Conservation (phyloP, 2,797 vertebrate species). For the Aldrovandia affinis region DNA sequence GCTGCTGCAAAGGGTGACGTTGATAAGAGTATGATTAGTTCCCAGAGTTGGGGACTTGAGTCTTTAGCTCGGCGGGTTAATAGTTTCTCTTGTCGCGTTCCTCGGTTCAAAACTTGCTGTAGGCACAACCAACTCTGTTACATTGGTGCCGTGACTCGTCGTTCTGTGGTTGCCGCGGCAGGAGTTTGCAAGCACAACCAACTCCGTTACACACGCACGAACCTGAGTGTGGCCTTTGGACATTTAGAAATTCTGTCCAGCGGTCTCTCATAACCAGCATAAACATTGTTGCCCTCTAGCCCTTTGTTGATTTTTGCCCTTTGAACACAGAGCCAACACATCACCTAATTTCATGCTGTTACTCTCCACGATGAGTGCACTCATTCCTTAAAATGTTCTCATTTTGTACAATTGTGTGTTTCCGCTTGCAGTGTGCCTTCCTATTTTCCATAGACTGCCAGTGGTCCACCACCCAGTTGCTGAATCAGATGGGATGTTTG, state of each 20-base stretch:
- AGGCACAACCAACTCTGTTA: too few relatives aligned
- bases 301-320: background rate
- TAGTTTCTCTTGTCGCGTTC: too few relatives aligned
- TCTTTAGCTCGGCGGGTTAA: too few relatives aligned
- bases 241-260: background rate
- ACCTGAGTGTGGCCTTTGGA: background rate
- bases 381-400: background rate
- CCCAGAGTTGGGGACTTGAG: too few relatives aligned
- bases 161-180: too few relatives aligned
- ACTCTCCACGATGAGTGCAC: background rate
- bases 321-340: background rate
- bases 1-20: too few relatives aligned
- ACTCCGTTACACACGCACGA: too few relatives aligned
- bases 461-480: background rate
- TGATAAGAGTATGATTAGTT: too few relatives aligned
- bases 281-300: background rate
- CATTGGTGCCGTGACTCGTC: too few relatives aligned
- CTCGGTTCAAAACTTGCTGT: too few relatives aligned
- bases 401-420: background rate
- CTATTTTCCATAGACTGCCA: background rate
- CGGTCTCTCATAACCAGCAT: background rate
- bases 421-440: background rate
- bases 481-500: constrained; percentile 1
- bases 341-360: background rate
- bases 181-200: too few relatives aligned